Base-by-base conservation (phyloP, 53 echinoderm and acorn worm genomes). In the Zoroaster sp. region DNA sequence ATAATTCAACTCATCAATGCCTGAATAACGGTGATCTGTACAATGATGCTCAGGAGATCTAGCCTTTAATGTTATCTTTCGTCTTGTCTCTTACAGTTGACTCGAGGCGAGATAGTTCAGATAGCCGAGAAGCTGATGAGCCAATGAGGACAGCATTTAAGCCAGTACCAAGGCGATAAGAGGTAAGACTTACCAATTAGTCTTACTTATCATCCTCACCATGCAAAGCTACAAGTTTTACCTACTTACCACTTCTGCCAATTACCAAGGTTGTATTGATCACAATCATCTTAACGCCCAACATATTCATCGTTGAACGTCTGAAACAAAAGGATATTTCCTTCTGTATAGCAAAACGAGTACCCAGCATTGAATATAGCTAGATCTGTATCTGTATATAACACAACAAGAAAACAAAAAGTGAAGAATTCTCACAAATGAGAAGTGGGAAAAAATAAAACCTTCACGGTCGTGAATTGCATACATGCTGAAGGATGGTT, bases 91-190 rank as follows among this genome's bases (percentile, higher is more conserved):
- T 40, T 35, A 52, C 30, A 66, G 80, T 51, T 55, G 89, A 89
- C 34, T 63, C 71, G 3, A 89, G 89, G n/a, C 45, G 89, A 66
- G 89, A 79, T 23, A 87, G 53, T 40, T 42, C 32, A 14, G 82
- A 82, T 1, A 82, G 82, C 15, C 55, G 82, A 42, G 82, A 85
- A 76, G 28, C 67, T 2, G 92, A 92, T 2, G 94, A 94, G 3
- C 59, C 66, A 34, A 43, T 91, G 39, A 88, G 93, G 72, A 95
- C 95, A 47, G 95, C 95, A 17, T 95, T 95, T 76, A 95, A 95
- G 63, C 95, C 95, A 40, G 95, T 95, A 70, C 82, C 89, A 31
- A 91, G 93, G 86, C 78, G 93, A 89, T 95, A 90, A 93, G 35
- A 31, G 39, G 78, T 54, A 54, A 45, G 66, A 67, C 0, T 12